Evolutionary conservation across 2,113 vertebrate species (phyloP).

Genomic region (Pavo muticus): DNA sequence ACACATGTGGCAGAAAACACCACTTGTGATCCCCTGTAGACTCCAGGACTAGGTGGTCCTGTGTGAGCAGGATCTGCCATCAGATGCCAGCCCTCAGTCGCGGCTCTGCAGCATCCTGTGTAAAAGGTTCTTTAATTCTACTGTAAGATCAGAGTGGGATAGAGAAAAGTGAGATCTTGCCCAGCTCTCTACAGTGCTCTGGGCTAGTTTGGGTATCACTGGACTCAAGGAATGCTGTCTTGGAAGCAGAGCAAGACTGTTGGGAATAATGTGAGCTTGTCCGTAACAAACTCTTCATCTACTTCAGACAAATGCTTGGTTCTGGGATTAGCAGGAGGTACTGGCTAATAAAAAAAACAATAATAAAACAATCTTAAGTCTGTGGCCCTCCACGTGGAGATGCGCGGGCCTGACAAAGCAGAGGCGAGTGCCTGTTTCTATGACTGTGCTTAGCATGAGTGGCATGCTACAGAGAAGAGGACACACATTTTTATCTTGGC

Average conservation of each 20-base stretch:
- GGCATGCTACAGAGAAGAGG: not conserved
- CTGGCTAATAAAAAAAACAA: too few species aligned
- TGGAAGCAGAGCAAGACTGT: not conserved
- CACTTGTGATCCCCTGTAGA: not conserved
- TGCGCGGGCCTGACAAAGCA: not conserved
- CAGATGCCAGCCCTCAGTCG: not conserved
- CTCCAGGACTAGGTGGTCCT: not conserved
- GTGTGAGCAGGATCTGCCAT: not conserved
- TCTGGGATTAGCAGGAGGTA: not conserved
- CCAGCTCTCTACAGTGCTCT: not conserved
- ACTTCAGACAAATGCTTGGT: rapidly evolving
- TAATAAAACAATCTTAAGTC: not conserved
- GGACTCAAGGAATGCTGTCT: rapidly evolving
- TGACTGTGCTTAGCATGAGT: not conserved
- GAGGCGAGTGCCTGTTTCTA: not conserved
- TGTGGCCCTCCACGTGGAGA: not conserved
- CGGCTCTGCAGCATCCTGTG: not conserved
- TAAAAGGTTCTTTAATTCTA: not conserved
- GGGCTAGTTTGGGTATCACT: rapidly evolving
- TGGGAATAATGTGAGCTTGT: not conserved
- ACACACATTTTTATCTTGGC: not conserved
- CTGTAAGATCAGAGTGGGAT: not conserved
- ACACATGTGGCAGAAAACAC: not conserved
- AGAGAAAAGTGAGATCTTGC: not conserved
- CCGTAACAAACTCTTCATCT: not conserved